Percentiles rank a stretch among this genome's conserved stretches.
phyloP scores from a whole-genome alignment of 2,113 vertebrate genomes.

The Spermophilus dauricus region DNA sequence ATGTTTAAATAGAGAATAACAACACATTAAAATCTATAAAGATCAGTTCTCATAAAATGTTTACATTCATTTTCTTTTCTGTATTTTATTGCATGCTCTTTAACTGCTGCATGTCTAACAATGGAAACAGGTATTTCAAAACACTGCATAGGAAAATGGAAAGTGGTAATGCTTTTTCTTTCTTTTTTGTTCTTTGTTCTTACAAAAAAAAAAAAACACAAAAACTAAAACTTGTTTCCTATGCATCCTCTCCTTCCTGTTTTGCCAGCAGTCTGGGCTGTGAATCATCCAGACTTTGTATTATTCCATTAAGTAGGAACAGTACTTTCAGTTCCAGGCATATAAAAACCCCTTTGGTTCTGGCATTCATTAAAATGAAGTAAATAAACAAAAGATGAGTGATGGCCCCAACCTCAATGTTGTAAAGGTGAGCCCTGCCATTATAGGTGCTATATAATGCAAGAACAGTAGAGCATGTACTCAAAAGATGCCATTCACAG shows the following conservation, averaged over 20 bases:
- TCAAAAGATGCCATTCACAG: background rate
- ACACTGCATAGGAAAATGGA: constrained; percentile 13
- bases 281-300: constrained; percentile 10
- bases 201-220: background rate
- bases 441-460: background rate
- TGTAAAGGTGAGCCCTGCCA: rapidly evolving
- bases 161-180: background rate
- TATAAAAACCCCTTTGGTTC: constrained; percentile 53
- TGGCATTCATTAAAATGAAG: constrained; percentile 5
- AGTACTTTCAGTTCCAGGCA: background rate
- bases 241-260: background rate
- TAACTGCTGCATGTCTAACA: constrained; percentile 56
- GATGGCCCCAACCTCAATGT: background rate
- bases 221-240: background rate
- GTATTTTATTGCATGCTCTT: constrained; percentile 55
- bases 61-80: constrained; percentile 63
- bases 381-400: constrained; percentile 45
- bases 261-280: background rate
- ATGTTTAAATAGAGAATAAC: constrained; percentile 78
- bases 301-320: constrained; percentile 62
- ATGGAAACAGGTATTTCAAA: constrained; percentile 60
- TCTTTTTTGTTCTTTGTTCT: background rate
- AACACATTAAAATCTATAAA: constrained; percentile 67
- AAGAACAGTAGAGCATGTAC: background rate
- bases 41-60: constrained; percentile 50